Evolutionary conservation across 2,113 vertebrate species (phyloP).

Genomic region (Erpornis zantholeuca): DNA sequence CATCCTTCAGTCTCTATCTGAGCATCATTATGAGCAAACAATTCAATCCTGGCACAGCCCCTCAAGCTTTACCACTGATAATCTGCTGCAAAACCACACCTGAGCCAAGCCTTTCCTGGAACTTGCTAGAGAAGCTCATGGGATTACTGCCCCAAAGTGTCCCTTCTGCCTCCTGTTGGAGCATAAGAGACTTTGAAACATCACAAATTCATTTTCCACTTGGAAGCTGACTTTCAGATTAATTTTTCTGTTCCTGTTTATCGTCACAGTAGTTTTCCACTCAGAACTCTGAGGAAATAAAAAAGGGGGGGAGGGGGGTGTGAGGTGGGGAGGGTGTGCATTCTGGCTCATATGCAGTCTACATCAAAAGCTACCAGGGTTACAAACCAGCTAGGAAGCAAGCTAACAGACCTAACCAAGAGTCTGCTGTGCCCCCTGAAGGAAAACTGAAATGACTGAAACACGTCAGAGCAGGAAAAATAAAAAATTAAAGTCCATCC

Average conservation of each 20-base stretch:
- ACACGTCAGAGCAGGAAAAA: background rate
- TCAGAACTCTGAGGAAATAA: background rate
- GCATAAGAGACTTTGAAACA: background rate
- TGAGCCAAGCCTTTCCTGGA: background rate
- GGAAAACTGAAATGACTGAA: background rate
- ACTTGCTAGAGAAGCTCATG: background rate
- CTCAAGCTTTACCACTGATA: background rate
- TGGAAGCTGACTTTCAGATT: background rate
- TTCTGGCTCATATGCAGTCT: background rate
- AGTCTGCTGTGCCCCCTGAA: background rate
- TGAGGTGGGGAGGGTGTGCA: too few relatives aligned
- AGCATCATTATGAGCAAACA: slow-evolving; percentile 10
- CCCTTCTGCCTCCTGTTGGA: background rate
- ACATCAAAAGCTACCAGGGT: background rate
- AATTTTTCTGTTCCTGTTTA: background rate
- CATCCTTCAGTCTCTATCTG: background rate
- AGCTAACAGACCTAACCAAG: background rate
- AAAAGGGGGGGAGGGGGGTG: background rate
- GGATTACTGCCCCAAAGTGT: background rate
- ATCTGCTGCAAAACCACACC: background rate
- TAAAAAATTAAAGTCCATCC: background rate
- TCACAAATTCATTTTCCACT: background rate
- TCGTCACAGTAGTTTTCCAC: background rate
- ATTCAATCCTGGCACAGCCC: background rate
- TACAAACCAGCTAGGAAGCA: background rate